A percentile compares a stretch with the other conserved stretches of the same genome.
phyloP scores from a whole-genome alignment of 2,888 invertebrate species.

The Litoditis marina region DNA sequence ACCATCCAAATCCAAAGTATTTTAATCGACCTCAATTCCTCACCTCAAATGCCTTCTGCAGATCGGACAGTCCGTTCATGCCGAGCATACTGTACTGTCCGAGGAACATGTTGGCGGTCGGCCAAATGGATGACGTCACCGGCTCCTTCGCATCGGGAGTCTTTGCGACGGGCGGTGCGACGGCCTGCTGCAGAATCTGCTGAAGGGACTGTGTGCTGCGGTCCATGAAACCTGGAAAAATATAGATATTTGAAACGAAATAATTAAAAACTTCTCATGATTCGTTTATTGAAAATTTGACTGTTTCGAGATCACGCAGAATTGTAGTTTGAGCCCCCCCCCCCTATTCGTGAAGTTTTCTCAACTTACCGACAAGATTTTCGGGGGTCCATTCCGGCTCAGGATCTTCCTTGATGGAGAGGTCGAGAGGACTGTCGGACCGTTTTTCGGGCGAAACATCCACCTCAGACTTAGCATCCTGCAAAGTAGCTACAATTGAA shows the following conservation, averaged over 20 bases:
- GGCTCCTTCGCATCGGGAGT: slow-evolving; percentile 20
- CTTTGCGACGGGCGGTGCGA: slow-evolving; percentile 14
- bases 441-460: slow-evolving; percentile 13
- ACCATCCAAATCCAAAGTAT: neutral
- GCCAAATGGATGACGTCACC: slow-evolving; percentile 43
- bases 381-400: slow-evolving; percentile 42
- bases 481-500: neutral
- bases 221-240: slow-evolving; percentile 31
- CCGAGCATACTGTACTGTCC: slow-evolving; percentile 50
- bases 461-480: neutral
- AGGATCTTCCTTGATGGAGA: slow-evolving; percentile 23
- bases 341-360: no score
- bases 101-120: slow-evolving; percentile 35
- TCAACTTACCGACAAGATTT: slow-evolving; percentile 27
- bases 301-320: no score
- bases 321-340: no score
- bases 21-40: neutral
- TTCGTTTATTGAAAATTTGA: no score
- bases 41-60: slow-evolving; percentile 50
- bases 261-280: neutral
- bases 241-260: neutral
- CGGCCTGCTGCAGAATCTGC: slow-evolving; percentile 28
- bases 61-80: slow-evolving; percentile 39
- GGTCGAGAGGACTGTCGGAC: slow-evolving; percentile 41
- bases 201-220: slow-evolving; percentile 34